Percentiles rank a stretch among this genome's conserved stretches.
Evolutionary conservation across 37 sponge, comb jelly and placozoan species (phyloP).

Genomic region (Agelas oroides): DNA sequence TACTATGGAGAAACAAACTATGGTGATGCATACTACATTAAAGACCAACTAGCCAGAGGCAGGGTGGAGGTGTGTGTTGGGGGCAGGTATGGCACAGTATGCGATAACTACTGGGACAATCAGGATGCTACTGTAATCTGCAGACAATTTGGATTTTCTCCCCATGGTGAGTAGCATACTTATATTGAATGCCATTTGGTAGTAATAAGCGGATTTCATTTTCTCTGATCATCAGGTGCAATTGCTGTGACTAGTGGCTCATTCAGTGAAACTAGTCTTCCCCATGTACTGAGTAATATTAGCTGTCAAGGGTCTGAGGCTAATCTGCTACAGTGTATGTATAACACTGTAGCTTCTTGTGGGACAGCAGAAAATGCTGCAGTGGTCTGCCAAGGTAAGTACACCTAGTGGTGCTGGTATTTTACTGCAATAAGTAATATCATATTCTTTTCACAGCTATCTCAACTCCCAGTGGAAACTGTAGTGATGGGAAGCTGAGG

Average conservation of each 20-base stretch:
- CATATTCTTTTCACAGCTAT: not conserved
- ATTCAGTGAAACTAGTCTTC: not conserved
- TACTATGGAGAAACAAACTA: not conserved
- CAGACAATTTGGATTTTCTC: conserved; percentile 47
- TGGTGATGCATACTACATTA: conserved; percentile 6
- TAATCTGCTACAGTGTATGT: not conserved
- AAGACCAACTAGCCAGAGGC: conserved; percentile 39
- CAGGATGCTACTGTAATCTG: conserved; percentile 39
- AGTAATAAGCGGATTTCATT: too few relatives aligned
- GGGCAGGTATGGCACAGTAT: conserved; percentile 38
- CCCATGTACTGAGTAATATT: not conserved
- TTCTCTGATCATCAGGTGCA: not conserved
- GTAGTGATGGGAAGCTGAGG: conserved; percentile 37
- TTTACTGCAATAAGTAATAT: too few relatives aligned
- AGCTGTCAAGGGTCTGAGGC: conserved; percentile 31
- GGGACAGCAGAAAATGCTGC: conserved; percentile 41
- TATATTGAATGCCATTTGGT: conserved; percentile 1
- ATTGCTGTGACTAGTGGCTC: conserved; percentile 12
- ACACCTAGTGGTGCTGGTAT: not conserved
- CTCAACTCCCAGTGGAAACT: conserved; percentile 10
- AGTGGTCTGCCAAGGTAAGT: conserved; percentile 38
- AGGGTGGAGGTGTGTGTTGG: conserved; percentile 52
- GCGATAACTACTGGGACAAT: conserved; percentile 48
- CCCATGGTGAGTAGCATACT: conserved; percentile 18
- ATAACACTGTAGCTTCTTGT: not conserved